phyloP scores from a whole-genome alignment of 1,140 invertebrate species.

The Cydia splendana region DNA sequence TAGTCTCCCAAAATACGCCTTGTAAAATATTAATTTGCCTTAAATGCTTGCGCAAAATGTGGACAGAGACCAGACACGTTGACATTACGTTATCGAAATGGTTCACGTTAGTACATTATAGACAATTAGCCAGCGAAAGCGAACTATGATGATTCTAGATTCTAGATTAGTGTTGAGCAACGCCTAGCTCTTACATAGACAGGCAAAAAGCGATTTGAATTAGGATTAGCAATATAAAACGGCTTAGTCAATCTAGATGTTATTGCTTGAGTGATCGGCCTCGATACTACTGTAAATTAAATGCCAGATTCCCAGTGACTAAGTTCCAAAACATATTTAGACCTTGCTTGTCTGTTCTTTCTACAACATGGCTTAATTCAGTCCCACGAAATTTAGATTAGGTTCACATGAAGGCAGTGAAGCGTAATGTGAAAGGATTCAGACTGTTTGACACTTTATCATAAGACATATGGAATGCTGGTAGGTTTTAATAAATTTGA shows the following conservation, averaged over 20 bases:
- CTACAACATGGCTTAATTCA: neutral
- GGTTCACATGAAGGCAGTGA: constrained; percentile 18
- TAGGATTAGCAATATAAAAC: constrained; percentile 75
- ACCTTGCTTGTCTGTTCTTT: constrained; percentile 35
- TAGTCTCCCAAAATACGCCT: constrained; percentile 30
- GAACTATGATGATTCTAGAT: constrained; percentile 47
- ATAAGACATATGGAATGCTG: neutral
- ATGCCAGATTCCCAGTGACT: constrained; percentile 77
- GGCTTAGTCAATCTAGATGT: constrained; percentile 73
- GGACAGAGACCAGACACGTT: constrained; percentile 69
- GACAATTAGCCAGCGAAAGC: constrained; percentile 75
- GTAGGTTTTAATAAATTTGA: neutral
- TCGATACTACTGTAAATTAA: constrained; percentile 70
- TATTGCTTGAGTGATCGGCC: constrained; percentile 73
- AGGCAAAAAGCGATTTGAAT: constrained; percentile 69
- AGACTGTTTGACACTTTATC: neutral
- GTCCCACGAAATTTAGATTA: constrained; percentile 30
- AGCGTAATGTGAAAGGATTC: constrained; percentile 22
- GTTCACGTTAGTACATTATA: constrained; percentile 59
- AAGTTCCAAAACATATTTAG: constrained; percentile 50
- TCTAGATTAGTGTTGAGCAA: constrained; percentile 54
- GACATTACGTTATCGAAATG: constrained; percentile 71
- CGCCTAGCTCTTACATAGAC: constrained; percentile 58
- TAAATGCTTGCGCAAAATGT: constrained; percentile 51
- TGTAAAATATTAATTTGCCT: neutral